phyloP scores from a whole-genome alignment of 64 coral and sea anemone species.

The Hydrozoanthus tunicans region DNA sequence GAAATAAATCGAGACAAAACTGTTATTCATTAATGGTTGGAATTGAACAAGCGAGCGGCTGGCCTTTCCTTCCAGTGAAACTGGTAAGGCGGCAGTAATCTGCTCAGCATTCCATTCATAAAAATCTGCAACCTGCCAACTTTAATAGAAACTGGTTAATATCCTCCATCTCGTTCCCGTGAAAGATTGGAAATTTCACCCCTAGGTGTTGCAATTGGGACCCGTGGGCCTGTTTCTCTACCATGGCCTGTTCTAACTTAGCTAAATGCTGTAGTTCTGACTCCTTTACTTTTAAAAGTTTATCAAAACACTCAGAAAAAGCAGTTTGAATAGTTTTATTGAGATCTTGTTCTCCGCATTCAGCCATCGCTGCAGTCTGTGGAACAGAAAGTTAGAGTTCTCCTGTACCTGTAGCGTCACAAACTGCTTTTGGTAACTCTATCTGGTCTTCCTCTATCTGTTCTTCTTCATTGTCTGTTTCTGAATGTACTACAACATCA shows the following conservation, averaged over 20 bases:
- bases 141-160: slow-evolving; percentile 24
- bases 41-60: too few relatives aligned
- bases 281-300: slow-evolving; percentile 6
- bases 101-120: neutral
- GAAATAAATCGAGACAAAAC: too few relatives aligned
- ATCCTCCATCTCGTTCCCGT: slow-evolving; percentile 37
- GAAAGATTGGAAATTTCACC: slow-evolving; percentile 27
- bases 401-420: too few relatives aligned
- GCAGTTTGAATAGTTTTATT: slow-evolving; percentile 19
- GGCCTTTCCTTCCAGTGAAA: slow-evolving; percentile 22
- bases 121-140: slow-evolving; percentile 2
- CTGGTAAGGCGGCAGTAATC: neutral
- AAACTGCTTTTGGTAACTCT: too few relatives aligned
- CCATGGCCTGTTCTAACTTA: neutral
- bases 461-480: too few relatives aligned
- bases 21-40: too few relatives aligned
- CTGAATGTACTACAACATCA: too few relatives aligned
- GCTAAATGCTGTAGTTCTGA: neutral
- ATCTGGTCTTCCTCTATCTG: too few relatives aligned
- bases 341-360: neutral
- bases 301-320: slow-evolving; percentile 38
- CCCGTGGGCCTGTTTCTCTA: neutral
- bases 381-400: neutral
- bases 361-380: neutral
- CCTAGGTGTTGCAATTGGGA: neutral